Base-by-base conservation (phyloP, 2,797 vertebrate species). In the Anolis apletophallus region DNA sequence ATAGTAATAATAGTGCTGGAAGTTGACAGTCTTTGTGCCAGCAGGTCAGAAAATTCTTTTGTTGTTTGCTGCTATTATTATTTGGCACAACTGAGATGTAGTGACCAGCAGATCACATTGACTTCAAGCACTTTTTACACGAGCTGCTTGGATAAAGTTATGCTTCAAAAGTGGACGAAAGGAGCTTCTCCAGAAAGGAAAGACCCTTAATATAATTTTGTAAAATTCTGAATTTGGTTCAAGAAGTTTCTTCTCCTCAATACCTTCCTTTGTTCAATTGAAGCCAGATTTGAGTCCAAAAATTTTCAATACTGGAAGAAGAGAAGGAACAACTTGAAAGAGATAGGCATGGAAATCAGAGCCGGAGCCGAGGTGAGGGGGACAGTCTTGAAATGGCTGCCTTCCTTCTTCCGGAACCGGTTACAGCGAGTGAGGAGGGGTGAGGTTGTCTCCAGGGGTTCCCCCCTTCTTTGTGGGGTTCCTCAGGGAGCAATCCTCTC, bases 21-120 rank as follows among this genome's bases (percentile, higher is more conserved):
- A 34, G n/a, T 14, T 1, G 0, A 87, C 85, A 1, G 8, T 54
- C 76, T 73, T 69, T 92, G 13, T 1, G 84, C 80, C 75, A 93
- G 88, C 21, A 84, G 75, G 88, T 84, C 91, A 82, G 80, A 78
- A 59, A 71, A 92, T 64, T 64, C 11, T 64, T 9, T 64, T 12
- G 23, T 64, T 29, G 2, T 64, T 64, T 64, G 7, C 23, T 64
- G 6, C 17, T 94, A 90, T 91, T 85, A 21, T 80, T 61, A 32
- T 67, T 88, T 90, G 92, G 89, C 88, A 93, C 77, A 83, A 52
- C 87, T 85, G 94, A 78, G 91, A 85, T 85, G 32, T 19, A 90
- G 85, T 88, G 19, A 67, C 84, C 83, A 74, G 85, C 85, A 85
- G 61, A 81, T 84, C 83, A 78, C n/a, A 59, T 19, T 80, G 88